A percentile compares a stretch with the other conserved stretches of the same genome.
Conservation (phyloP, 2,888 invertebrate genomes). For the Cosmopolites sordidus region DNA sequence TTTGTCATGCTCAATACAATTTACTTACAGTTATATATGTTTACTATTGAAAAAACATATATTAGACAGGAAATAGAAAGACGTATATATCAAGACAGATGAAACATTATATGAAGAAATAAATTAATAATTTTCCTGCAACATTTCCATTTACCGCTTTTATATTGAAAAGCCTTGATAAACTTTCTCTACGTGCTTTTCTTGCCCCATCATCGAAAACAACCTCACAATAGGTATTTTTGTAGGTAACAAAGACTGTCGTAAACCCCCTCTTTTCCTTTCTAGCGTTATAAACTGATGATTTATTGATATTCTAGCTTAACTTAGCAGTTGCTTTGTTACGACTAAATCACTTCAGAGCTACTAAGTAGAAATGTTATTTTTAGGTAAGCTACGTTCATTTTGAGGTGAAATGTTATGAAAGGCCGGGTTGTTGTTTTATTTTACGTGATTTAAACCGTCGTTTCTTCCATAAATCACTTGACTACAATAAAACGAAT, state of each 20-base stretch:
- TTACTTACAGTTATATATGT: no score
- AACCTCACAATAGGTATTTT: slow-evolving; percentile 45
- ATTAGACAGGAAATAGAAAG: no score
- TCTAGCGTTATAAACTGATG: slow-evolving; percentile 39
- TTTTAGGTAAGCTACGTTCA: slow-evolving; percentile 21
- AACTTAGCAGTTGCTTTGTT: slow-evolving; percentile 27
- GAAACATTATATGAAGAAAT: background rate
- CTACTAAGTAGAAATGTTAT: slow-evolving; percentile 24
- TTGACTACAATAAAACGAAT: background rate
- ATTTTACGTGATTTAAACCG: background rate
- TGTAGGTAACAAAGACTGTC: slow-evolving; percentile 45
- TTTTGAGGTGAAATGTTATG: slow-evolving; percentile 10
- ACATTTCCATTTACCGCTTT: slow-evolving; percentile 7
- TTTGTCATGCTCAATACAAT: no score
- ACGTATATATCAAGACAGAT: no score
- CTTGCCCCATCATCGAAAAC: slow-evolving; percentile 39
- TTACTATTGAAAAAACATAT: no score
- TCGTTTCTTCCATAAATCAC: background rate
- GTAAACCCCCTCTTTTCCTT: slow-evolving; percentile 40
- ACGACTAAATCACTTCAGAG: slow-evolving; percentile 25
- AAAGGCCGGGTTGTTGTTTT: background rate
- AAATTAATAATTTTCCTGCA: slow-evolving; percentile 1
- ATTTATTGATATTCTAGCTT: slow-evolving; percentile 37
- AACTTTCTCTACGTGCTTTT: slow-evolving; percentile 36
- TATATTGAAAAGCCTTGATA: slow-evolving; percentile 1